A percentile compares a stretch with the other conserved stretches of the same genome.
These are phyloP conservation scores for Lithophane leautieri DNA, from an alignment of 2,888 invertebrate species.

Conservation along the genomic window DNA sequence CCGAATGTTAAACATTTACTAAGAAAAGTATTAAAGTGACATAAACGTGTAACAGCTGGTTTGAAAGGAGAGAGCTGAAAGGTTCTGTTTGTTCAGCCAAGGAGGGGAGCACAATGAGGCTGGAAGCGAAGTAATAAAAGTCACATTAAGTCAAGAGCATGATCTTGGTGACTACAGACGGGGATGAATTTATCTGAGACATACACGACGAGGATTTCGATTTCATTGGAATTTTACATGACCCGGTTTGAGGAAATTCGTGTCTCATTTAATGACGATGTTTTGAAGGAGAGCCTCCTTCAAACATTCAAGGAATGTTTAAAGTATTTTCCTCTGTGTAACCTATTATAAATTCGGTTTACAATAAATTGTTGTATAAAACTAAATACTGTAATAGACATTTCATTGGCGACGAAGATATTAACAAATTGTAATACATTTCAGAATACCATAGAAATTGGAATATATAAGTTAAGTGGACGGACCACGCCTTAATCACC, in stretches of 20 bases:
- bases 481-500: constrained; percentile 72
- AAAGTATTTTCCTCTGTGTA: not conserved
- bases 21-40: constrained; percentile 68
- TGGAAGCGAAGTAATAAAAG: constrained; percentile 86
- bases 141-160: constrained; percentile 87
- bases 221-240: constrained; percentile 39
- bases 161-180: constrained; percentile 71
- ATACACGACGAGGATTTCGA: constrained; percentile 48
- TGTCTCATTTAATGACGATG: constrained; percentile 4
- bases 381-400: constrained; percentile 30
- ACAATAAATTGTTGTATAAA: constrained; percentile 31
- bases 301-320: not conserved
- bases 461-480: constrained; percentile 66
- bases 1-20: constrained; percentile 52
- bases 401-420: constrained; percentile 18
- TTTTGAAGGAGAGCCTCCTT: not conserved
- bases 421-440: constrained; percentile 53
- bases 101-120: constrained; percentile 79
- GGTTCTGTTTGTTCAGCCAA: constrained; percentile 71
- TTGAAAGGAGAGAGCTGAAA: constrained; percentile 70
- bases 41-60: constrained; percentile 67
- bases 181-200: constrained; percentile 78
- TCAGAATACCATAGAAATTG: constrained; percentile 59
- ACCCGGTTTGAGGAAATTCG: constrained; percentile 8
- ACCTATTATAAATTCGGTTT: constrained; percentile 14